Base-by-base conservation (phyloP, 1,140 invertebrate species). In the Bombus ignitus region DNA sequence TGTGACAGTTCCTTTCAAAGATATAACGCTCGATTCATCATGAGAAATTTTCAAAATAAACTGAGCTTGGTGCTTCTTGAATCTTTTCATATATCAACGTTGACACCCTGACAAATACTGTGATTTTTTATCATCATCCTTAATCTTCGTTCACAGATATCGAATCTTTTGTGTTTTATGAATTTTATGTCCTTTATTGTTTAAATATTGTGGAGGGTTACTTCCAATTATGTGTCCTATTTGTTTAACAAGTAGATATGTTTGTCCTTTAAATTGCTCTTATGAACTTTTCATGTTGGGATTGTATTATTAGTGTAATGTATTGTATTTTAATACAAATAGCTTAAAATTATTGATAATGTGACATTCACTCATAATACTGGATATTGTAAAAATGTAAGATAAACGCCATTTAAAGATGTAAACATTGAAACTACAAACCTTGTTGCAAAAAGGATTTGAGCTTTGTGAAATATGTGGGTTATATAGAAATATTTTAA, bases 21-120 rank as follows among this genome's bases (percentile, higher is more conserved):
- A 44, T 44, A 35, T 22, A 57, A 37, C 12, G 25, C 47, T 44
- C 5, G 28, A 71, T 71, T 5, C 9, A 57, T 22, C 39, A 47
- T 37, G 53, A 79, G 44, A n/a, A 28, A 59, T 62, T 72, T 65
- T 39, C 35, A 37, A 70, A 72, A 62, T 72, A 47, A 53, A 68
- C 28, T 32, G 12, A n/a, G 18, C 32, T 10, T 28, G 42, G 22
- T 73, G 57, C 25, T 65, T 37, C 37, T 66, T 28, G 22, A 37
- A 77, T 71, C 32, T n/a, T 42, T 72, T 35, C 25, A 42, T 37
- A 22, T 35, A 68, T 25, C 18, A 62, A 87, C 44, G 35, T 87
- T 74, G 75, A 85, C 71, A 80, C 32, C 42, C 28, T 66, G 86
- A 47, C 39, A 57, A 57, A 44, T 53, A 28, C 28, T 82, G 32